Conservation (phyloP, 2,888 invertebrate genomes). For the Monoplex corrugatus region DNA sequence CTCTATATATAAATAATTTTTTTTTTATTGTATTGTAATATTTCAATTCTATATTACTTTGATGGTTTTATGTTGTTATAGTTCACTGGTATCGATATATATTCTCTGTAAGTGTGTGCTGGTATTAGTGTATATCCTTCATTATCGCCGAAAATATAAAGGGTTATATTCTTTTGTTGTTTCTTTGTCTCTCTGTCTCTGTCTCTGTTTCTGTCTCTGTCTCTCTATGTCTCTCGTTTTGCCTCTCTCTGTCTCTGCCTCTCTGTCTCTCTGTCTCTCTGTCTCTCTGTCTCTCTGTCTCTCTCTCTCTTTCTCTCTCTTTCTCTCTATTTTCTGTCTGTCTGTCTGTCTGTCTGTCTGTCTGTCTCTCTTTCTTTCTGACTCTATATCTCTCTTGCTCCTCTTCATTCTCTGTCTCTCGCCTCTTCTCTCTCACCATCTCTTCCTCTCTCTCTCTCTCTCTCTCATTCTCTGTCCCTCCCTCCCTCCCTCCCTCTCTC, state of each 20-base stretch:
- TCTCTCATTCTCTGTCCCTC: background rate
- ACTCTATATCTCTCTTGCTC: background rate
- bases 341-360: background rate
- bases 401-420: no score
- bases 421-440: background rate
- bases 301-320: background rate
- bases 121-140: no score
- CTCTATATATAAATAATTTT: no score
- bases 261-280: background rate
- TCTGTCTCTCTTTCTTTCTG: background rate
- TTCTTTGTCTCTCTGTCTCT: background rate
- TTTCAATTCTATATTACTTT: no score
- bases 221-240: background rate
- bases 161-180: background rate
- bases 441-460: background rate
- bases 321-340: background rate
- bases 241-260: background rate
- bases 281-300: conserved; percentile 2
- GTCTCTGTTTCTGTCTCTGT: background rate
- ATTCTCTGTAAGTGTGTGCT: no score
- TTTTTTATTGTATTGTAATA: no score
- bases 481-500: background rate
- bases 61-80: no score
- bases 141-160: no score
- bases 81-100: no score